Base-by-base conservation (phyloP, 2,888 invertebrate species). In the Ephialtes manifestator region DNA sequence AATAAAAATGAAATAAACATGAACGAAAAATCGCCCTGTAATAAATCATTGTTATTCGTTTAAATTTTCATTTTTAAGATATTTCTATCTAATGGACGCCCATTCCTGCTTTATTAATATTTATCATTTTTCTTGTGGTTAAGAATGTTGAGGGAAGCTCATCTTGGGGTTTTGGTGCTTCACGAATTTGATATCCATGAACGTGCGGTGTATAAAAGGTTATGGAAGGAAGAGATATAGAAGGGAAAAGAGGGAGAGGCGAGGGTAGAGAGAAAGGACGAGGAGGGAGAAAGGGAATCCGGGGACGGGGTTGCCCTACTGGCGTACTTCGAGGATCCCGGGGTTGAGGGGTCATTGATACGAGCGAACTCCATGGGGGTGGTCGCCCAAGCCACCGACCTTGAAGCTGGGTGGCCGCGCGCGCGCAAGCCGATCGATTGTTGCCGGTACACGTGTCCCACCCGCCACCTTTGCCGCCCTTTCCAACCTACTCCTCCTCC, bases 271-370 rank as follows among this genome's bases (percentile, higher is more conserved):
- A 67, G 65, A n/a, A 31, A 39, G n/a, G 55, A 60, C 39, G 70
- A 15, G 48, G 39, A 31, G 63, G 78, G 65, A 68, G 71, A 43
- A 63, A 75, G 65, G 65, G 35, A 74, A 76, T 71, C 55, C 82
- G 63, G 63, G 68, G 60, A 72, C 55, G 70, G 88, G 88, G 88
- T 80, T 91, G 93, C 90, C 93, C 92, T 91, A 92, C 91, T 94
- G 92, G 90, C 93, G 93, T 90, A 93, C 92, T 91, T 91, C 89
- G 89, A 80, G 70, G 83, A 80, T 74, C 74, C 79, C 81, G 89
- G 93, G 91, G 91, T 91, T 89, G 91, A 88, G 91, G 89, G 93
- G 92, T 92, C 91, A 92, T 93, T 93, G 93, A 92, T 92, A 92
- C 92, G 83, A 82, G 77, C 48, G 28, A 81, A 74, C 51, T 51